Evolutionary conservation across 2,888 invertebrate genomes (phyloP).

Genomic region (Imbricaverruca yamaguchii): DNA sequence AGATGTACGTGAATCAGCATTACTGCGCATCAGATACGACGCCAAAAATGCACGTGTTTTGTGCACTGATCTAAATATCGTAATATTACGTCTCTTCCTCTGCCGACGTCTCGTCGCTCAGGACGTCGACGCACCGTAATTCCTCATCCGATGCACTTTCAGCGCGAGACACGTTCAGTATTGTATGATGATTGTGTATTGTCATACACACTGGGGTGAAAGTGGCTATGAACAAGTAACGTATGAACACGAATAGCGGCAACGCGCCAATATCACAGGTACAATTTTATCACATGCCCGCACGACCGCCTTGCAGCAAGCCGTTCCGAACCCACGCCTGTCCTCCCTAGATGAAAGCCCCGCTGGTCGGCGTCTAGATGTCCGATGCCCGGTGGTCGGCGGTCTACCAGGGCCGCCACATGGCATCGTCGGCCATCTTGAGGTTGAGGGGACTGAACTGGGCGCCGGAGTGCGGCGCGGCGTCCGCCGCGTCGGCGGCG

Average conservation of each 20-base stretch:
- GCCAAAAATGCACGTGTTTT: no score
- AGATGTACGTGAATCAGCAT: no score
- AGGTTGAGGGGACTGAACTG: background rate
- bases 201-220: background rate
- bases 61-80: no score
- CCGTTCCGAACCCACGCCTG: background rate
- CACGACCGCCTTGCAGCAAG: background rate
- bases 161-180: no score
- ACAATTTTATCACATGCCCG: background rate
- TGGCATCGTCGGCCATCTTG: background rate
- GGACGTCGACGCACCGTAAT: no score
- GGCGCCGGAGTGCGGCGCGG: background rate
- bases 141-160: no score
- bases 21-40: no score
- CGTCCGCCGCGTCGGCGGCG: background rate
- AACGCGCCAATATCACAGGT: background rate
- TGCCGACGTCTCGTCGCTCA: no score
- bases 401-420: constrained; percentile 10
- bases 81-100: no score
- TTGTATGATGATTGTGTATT: background rate
- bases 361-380: background rate
- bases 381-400: no score
- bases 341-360: background rate
- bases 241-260: background rate
- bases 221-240: background rate